phyloP scores from a whole-genome alignment of 2,797 vertebrate species.

The Anomalospiza imberbis region DNA sequence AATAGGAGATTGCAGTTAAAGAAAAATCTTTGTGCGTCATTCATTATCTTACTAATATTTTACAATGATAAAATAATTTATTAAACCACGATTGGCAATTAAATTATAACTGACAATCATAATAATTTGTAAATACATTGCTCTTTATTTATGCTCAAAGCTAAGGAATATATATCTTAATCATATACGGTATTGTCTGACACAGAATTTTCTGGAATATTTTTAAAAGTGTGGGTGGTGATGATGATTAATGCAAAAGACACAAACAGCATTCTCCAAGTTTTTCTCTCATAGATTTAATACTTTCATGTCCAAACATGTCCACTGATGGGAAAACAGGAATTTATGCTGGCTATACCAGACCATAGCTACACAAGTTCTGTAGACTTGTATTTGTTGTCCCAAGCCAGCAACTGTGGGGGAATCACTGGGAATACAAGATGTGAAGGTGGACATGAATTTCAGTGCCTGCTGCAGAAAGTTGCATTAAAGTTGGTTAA shows the following conservation, averaged over 20 bases:
- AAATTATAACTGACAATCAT: neutral
- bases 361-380: neutral
- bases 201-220: constrained; percentile 41
- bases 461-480: neutral
- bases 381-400: neutral
- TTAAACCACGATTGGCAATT: neutral
- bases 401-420: rapidly evolving
- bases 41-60: neutral
- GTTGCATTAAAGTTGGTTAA: neutral
- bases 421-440: neutral
- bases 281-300: constrained; percentile 44
- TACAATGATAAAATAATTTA: neutral
- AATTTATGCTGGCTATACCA: neutral
- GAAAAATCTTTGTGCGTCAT: neutral
- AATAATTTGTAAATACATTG: neutral
- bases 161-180: neutral
- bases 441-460: neutral
- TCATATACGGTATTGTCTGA: neutral
- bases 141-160: neutral
- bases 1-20: neutral
- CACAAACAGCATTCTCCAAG: constrained; percentile 25
- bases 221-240: constrained; percentile 29
- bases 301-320: constrained; percentile 55
- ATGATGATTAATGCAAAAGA: constrained; percentile 28
- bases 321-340: neutral